Base-by-base conservation (phyloP, 2,888 invertebrate species). In the Epirrita christyi region DNA sequence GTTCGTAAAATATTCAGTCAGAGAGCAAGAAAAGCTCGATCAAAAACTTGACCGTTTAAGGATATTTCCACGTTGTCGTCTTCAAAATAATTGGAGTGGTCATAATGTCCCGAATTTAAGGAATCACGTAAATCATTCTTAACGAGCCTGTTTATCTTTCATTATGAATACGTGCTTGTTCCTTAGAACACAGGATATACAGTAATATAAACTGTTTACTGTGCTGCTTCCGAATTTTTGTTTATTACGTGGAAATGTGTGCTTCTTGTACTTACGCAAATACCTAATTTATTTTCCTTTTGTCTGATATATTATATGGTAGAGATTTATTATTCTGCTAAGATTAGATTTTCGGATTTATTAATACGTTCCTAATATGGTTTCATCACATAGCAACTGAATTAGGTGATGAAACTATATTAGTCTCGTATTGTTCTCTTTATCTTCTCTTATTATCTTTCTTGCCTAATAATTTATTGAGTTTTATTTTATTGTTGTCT, bases 31-130 rank as follows among this genome's bases (percentile, higher is more conserved):
- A 51, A 64, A 61, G 56, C 67, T 61, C 65, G 66, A 72, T 76
- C 71, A 75, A 66, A 70, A 21, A 21, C 21, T 21, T 21, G 21
- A 69, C 73, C 72, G 70, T 74, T 74, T 72, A 68, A 61, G 8
- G 71, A 78, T 75, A 66, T 66, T 71, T 69, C 68, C 71, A 65
- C 32, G 32, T 32, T 9, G 32, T 21, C 73, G 71, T 78, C 78
- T 81, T 74, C 63, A 80, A 76, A 79, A 81, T 84, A 85, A 86
- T 86, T 87, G 81, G 79, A 83, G 81, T 75, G 76, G 66, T 70
- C 70, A 38, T 75, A 75, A 75, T 70, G 72, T 76, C 67, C 68
- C 71, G 67, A 71, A 73, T 80, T 80, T 73, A 70, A 67, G 70
- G 71, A 72, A 73, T 75, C 64, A 68, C 63, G 65, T 71, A 73